Percentiles rank a stretch among this genome's conserved stretches.
Conservation (phyloP, 2,888 invertebrate genomes). For the Melipona beecheii region DNA sequence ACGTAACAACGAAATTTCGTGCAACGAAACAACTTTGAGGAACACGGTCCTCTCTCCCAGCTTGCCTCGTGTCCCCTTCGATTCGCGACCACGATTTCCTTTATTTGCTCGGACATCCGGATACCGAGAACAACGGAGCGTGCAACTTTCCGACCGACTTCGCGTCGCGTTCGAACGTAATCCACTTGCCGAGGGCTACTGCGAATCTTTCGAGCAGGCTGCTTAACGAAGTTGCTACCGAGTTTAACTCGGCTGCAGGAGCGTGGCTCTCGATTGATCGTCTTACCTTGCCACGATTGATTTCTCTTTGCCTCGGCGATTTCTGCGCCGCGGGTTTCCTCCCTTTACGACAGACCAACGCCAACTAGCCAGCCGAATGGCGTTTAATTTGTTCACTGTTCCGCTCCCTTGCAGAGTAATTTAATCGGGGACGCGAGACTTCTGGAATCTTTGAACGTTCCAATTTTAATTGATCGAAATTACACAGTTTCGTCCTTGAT, state of each 20-base stretch:
- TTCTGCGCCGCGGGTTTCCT: not conserved
- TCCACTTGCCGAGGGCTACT: conserved; percentile 61
- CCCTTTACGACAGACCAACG: not conserved
- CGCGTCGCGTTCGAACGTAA: conserved; percentile 64
- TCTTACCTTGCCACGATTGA: not conserved
- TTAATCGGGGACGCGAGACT: not conserved
- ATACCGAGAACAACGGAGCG: conserved; percentile 64
- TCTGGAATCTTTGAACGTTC: not conserved
- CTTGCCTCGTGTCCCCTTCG: not conserved
- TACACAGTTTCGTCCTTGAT: not conserved
- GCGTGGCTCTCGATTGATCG: conserved; percentile 22
- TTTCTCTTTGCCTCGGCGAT: not conserved
- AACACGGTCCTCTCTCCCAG: not conserved
- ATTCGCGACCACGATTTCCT: conserved; percentile 40
- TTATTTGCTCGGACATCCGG: conserved; percentile 61
- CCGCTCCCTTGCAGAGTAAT: not conserved
- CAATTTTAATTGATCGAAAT: not conserved
- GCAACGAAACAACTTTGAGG: not conserved
- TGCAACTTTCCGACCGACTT: conserved; percentile 62
- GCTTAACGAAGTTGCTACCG: conserved; percentile 65
- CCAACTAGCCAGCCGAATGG: not conserved
- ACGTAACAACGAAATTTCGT: not conserved
- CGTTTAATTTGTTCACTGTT: not conserved
- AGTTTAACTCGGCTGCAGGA: conserved; percentile 55
- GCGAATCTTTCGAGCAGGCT: conserved; percentile 60